Percentiles rank a stretch among this genome's conserved stretches.
phyloP scores from a whole-genome alignment of 2,113 vertebrate genomes.

The Lepidothrix coronata region DNA sequence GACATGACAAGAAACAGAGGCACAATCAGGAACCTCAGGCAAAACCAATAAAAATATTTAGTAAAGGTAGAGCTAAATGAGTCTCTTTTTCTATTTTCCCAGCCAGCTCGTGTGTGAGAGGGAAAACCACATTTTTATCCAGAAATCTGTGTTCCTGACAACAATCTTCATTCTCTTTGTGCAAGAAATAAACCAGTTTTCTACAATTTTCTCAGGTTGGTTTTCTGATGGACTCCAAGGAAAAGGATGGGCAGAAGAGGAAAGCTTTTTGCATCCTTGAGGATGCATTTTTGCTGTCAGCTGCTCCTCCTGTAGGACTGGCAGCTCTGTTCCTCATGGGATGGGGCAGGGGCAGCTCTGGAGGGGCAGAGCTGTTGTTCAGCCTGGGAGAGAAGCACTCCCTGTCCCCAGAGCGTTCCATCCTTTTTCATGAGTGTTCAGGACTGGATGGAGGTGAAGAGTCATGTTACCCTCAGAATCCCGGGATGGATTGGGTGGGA shows the following conservation, averaged over 20 bases:
- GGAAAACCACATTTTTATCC: background rate
- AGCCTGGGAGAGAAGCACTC: background rate
- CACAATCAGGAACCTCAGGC: background rate
- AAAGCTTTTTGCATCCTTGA: background rate
- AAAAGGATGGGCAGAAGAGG: background rate
- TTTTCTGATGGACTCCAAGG: background rate
- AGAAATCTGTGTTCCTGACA: background rate
- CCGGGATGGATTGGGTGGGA: background rate
- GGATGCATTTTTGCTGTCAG: background rate
- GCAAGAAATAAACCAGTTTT: background rate
- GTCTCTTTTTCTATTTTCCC: background rate
- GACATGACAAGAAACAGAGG: background rate
- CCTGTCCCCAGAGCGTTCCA: fast-evolving
- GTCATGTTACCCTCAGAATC: background rate
- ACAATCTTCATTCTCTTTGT: background rate
- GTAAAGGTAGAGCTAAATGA: background rate
- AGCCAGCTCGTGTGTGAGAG: background rate
- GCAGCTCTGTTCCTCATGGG: fast-evolving
- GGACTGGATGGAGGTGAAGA: background rate
- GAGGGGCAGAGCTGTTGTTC: background rate
- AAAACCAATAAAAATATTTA: background rate
- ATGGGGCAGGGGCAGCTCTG: background rate
- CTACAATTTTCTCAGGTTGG: background rate
- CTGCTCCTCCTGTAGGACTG: background rate
- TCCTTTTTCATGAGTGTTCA: background rate